phyloP scores from a whole-genome alignment of 2,113 vertebrate genomes.

The Phalacrocorax aristotelis region DNA sequence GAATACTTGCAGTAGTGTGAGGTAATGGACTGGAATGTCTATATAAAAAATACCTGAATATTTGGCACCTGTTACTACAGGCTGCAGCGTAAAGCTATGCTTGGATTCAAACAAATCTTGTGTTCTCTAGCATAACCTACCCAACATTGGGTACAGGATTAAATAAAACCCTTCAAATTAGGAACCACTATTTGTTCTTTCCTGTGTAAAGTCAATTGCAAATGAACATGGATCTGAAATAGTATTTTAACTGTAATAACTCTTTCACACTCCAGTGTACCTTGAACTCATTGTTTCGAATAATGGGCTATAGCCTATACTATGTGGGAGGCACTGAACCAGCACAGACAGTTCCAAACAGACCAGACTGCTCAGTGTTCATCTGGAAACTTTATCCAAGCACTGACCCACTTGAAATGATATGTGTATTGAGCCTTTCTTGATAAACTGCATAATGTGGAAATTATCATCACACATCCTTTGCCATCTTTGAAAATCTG shows the following conservation, averaged over 20 bases:
- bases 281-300: not conserved
- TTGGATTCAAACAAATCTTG: not conserved
- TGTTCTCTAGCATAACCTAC: not conserved
- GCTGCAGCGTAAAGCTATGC: not conserved
- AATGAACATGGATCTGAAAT: constrained; percentile 33
- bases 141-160: not conserved
- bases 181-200: not conserved
- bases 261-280: not conserved
- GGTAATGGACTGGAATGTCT: not conserved
- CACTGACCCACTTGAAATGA: not conserved
- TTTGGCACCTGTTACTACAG: not conserved
- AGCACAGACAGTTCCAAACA: not conserved
- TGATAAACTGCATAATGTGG: constrained; percentile 45
- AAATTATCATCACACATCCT: constrained; percentile 50
- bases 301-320: fast-evolving
- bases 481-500: constrained; percentile 33
- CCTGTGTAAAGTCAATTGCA: constrained; percentile 3
- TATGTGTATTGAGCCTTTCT: not conserved
- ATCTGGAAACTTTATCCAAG: not conserved
- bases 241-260: not conserved
- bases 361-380: not conserved
- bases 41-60: not conserved
- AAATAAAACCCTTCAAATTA: not conserved
- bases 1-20: not conserved
- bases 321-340: not conserved